A percentile compares a stretch with the other conserved stretches of the same genome.
phyloP scores from a whole-genome alignment of 2,113 vertebrate species.

The Gymnobelideus leadbeateri region DNA sequence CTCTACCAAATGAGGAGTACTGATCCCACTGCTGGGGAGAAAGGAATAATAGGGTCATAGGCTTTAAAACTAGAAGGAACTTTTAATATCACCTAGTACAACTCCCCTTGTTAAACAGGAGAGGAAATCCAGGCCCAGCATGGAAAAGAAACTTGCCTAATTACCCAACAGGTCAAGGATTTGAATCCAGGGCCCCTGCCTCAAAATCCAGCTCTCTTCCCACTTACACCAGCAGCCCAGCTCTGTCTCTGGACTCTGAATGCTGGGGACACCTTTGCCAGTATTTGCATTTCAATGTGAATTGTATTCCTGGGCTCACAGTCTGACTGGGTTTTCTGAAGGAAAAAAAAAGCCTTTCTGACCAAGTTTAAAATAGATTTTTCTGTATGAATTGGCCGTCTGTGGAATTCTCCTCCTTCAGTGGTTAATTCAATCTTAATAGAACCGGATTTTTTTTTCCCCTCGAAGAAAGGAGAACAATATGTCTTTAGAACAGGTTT shows the following conservation, averaged over 20 bases:
- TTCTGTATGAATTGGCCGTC: conserved; percentile 79
- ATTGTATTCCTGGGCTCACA: conserved; percentile 59
- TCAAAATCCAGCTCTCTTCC: background rate
- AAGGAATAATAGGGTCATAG: background rate
- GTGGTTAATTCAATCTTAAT: conserved; percentile 86
- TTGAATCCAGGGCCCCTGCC: background rate
- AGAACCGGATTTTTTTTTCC: conserved; percentile 83
- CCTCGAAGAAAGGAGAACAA: conserved; percentile 85
- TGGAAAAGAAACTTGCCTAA: background rate
- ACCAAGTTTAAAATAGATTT: conserved; percentile 81
- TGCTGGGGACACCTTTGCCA: background rate
- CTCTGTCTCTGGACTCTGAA: background rate
- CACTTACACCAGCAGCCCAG: conserved; percentile 36
- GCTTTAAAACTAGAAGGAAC: background rate
- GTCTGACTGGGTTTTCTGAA: conserved; percentile 25
- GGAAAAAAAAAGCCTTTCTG: conserved; percentile 70
- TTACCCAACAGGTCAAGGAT: background rate
- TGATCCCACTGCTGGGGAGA: background rate
- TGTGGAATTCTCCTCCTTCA: conserved; percentile 83
- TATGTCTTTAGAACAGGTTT: conserved; percentile 86
- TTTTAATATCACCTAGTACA: background rate
- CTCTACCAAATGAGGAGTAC: background rate
- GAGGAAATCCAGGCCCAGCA: background rate
- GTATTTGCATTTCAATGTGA: conserved; percentile 70
- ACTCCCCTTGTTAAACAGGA: background rate